Percentiles rank a stretch among this genome's conserved stretches.
These are phyloP conservation scores for Ivindomyrus marchei DNA, from an alignment of 2,113 vertebrate species.

Conservation along the genomic window DNA sequence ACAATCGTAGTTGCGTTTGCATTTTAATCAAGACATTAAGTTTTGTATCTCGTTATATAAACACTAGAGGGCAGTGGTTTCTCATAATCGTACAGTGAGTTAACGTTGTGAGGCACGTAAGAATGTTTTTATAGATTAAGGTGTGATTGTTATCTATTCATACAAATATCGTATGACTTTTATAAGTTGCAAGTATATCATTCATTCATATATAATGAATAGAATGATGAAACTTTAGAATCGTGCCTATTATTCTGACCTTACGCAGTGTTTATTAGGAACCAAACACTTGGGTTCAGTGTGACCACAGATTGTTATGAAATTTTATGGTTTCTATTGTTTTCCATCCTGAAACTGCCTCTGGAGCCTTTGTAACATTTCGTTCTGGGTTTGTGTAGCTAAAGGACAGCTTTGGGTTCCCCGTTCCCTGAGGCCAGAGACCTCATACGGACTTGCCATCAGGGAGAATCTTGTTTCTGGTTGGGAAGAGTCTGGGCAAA, in stretches of 20 bases:
- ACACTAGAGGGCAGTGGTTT: slow-evolving; percentile 54
- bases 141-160: background rate
- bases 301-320: background rate
- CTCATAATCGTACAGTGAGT: slow-evolving; percentile 17
- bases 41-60: slow-evolving; percentile 30
- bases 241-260: background rate
- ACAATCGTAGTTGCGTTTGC: background rate
- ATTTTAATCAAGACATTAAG: background rate
- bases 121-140: background rate
- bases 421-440: background rate
- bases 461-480: slow-evolving; percentile 2
- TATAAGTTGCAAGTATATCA: background rate
- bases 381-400: background rate
- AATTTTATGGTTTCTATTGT: background rate
- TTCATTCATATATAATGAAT: background rate
- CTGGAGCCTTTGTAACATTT: background rate
- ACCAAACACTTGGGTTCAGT: background rate
- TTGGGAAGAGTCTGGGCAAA: background rate
- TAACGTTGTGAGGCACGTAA: background rate
- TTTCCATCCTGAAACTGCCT: background rate
- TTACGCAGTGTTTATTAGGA: background rate
- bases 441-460: background rate
- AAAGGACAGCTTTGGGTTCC: background rate
- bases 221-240: background rate
- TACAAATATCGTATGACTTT: background rate